Conservation (phyloP, 2,113 vertebrate genomes). For the Tragelaphus strepsiceros region DNA sequence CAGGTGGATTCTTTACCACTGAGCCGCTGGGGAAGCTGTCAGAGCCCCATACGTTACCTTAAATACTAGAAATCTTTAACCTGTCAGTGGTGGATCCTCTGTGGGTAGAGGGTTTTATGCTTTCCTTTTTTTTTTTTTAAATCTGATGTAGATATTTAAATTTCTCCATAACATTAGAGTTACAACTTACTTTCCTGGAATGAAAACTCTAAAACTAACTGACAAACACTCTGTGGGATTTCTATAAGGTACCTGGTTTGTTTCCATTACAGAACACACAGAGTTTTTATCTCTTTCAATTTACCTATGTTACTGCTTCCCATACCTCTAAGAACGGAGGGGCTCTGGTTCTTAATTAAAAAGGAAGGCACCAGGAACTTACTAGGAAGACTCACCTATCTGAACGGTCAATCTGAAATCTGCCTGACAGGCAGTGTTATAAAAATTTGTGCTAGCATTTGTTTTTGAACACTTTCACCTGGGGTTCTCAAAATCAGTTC, state of each 20-base stretch:
- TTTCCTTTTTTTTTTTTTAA: not conserved
- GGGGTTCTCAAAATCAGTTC: conserved; percentile 15
- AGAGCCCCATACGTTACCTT: not conserved
- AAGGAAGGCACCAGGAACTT: not conserved
- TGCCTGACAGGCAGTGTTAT: not conserved
- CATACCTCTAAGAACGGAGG: not conserved
- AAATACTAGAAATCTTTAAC: not conserved
- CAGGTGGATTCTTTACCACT: not conserved
- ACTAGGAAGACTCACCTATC: rapidly evolving
- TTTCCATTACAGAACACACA: conserved; percentile 8
- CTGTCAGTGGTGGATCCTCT: not conserved
- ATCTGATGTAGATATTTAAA: conserved; percentile 61
- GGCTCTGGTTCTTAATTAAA: not conserved
- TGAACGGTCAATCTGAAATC: not conserved
- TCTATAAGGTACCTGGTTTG: conserved; percentile 43
- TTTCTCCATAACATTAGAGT: conserved; percentile 44
- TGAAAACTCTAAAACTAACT: conserved; percentile 61
- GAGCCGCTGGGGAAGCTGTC: not conserved
- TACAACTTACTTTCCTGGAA: conserved; percentile 60
- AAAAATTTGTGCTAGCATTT: not conserved
- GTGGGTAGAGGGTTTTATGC: not conserved
- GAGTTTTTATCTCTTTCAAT: not conserved
- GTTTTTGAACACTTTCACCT: not conserved
- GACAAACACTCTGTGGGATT: conserved; percentile 26
- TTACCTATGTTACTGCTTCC: not conserved